A percentile compares a stretch with the other conserved stretches of the same genome.
Evolutionary conservation across 35 echinoderm and acorn worm genomes (phyloP).

Genomic region (Holothuria glaberrima): DNA sequence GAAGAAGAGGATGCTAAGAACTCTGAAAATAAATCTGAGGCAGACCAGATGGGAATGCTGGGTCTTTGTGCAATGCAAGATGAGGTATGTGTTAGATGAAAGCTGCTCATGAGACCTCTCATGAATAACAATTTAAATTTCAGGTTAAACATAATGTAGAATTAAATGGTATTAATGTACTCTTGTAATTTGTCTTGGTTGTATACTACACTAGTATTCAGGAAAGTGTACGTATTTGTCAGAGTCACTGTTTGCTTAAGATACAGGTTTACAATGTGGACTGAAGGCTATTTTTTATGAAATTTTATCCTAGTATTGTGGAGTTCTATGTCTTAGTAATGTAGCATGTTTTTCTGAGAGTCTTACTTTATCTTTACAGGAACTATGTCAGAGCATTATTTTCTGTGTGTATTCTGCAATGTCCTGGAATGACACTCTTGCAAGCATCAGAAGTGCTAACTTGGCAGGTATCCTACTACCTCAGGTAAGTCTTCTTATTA

Average conservation of each 20-base stretch:
- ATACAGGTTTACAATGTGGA: not conserved
- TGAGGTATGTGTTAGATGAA: not conserved
- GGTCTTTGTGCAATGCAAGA: slow-evolving; percentile 33
- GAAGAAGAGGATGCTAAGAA: not conserved
- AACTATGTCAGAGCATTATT: slow-evolving; percentile 75
- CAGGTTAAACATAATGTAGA: not conserved
- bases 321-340: not conserved
- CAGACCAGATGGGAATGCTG: slow-evolving; percentile 18
- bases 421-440: slow-evolving; percentile 74
- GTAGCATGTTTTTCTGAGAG: not conserved
- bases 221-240: not conserved
- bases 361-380: slow-evolving; percentile 50
- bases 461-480: slow-evolving; percentile 65
- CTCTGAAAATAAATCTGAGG: not conserved
- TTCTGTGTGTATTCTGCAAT: slow-evolving; percentile 76
- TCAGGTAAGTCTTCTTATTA: slow-evolving; percentile 50
- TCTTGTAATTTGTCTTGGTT: not conserved
- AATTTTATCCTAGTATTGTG: not conserved
- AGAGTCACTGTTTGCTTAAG: not conserved
- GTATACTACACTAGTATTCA: not conserved
- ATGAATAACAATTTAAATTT: not conserved
- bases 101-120: too few relatives aligned
- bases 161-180: not conserved
- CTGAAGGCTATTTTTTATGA: not conserved
- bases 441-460: slow-evolving; percentile 64